Percentiles rank a stretch among this genome's conserved stretches.
Evolutionary conservation across 1,140 invertebrate genomes (phyloP).

Genomic region (Dufourea novaeangliae): DNA sequence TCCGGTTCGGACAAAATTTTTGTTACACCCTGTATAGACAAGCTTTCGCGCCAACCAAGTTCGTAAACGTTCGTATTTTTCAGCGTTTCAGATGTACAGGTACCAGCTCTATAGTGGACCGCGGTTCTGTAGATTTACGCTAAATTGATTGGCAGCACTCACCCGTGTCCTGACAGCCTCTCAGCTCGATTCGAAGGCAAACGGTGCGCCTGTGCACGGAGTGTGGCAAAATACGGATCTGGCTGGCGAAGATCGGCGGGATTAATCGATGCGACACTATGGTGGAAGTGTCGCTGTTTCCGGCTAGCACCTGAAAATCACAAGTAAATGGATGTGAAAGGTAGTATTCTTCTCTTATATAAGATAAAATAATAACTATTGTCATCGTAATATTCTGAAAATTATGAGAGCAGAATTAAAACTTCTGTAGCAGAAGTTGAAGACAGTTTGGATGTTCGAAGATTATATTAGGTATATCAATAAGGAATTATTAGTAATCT

Average conservation of each 20-base stretch:
- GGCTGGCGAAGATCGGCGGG: conserved; percentile 85
- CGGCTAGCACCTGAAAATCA: conserved; percentile 83
- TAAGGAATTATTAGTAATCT: no score
- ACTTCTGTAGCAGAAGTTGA: no score
- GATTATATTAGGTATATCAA: no score
- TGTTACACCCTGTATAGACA: no score
- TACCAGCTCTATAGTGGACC: neutral
- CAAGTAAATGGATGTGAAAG: neutral
- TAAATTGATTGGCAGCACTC: conserved; percentile 69
- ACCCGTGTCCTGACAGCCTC: conserved; percentile 85
- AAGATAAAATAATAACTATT: neutral
- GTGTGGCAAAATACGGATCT: conserved; percentile 86
- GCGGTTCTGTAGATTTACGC: neutral
- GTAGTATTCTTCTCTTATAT: neutral
- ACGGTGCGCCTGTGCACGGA: conserved; percentile 86
- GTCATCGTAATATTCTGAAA: no score
- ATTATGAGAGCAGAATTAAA: no score
- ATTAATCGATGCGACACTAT: conserved; percentile 85
- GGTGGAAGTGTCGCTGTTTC: conserved; percentile 87
- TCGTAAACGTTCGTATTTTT: neutral
- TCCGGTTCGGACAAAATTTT: no score
- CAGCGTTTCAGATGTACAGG: neutral
- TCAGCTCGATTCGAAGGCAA: conserved; percentile 87
- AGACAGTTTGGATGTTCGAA: no score
- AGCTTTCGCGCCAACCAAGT: neutral